These are phyloP conservation scores for Sebastes cheni DNA, from an alignment of 2,797 vertebrate species.

Conservation along the genomic window DNA sequence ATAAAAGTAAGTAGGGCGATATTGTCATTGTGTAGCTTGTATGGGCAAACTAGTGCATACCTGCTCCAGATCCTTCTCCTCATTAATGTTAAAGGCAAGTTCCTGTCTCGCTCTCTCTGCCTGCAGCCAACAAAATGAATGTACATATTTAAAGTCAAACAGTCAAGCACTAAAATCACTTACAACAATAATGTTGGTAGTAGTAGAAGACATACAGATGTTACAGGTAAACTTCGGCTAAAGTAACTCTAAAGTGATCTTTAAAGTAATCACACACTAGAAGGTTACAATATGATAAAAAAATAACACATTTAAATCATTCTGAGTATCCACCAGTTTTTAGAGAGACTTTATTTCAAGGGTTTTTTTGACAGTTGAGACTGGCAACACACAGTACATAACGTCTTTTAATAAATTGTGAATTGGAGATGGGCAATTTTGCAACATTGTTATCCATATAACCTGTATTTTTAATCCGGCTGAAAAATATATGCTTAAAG, in stretches of 20 bases:
- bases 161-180: neutral
- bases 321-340: neutral
- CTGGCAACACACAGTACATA: no score
- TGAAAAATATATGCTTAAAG: neutral
- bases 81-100: conserved; percentile 54
- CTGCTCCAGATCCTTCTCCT: conserved; percentile 74
- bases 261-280: neutral
- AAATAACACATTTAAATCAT: neutral
- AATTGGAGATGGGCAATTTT: neutral
- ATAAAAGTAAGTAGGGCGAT: neutral
- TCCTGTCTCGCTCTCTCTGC: conserved; percentile 44
- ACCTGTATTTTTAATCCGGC: neutral
- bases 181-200: neutral
- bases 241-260: neutral
- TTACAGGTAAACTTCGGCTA: neutral
- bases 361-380: no score
- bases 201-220: neutral
- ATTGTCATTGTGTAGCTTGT: neutral
- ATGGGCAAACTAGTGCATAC: conserved; percentile 33
- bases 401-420: no score
- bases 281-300: neutral
- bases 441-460: neutral
- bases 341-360: neutral
- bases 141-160: conserved; percentile 14
- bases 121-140: conserved; percentile 53